Percentiles rank a stretch among this genome's conserved stretches.
phyloP scores from a whole-genome alignment of 2,888 invertebrate species.

The Acanthosepion lycidas region DNA sequence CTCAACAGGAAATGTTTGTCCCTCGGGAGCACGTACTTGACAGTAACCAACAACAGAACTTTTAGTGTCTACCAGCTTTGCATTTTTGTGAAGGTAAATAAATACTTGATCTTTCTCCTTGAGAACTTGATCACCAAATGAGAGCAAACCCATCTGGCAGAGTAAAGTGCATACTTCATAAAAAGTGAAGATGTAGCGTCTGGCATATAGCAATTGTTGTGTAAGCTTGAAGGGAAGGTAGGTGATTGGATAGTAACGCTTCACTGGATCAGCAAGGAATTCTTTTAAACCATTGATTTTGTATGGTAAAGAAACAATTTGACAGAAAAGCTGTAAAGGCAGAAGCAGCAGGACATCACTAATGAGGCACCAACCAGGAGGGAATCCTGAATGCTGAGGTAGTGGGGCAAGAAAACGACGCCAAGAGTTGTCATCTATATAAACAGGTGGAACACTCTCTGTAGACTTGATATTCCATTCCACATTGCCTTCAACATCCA shows the following conservation, averaged over 20 bases:
- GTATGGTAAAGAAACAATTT: slow-evolving; percentile 80
- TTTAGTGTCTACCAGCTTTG: slow-evolving; percentile 81
- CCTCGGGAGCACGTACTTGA: slow-evolving; percentile 78
- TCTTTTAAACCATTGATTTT: slow-evolving; percentile 78
- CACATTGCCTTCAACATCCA: slow-evolving; percentile 17
- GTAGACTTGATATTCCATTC: slow-evolving; percentile 43
- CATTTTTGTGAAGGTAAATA: slow-evolving; percentile 81
- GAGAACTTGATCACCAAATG: slow-evolving; percentile 80
- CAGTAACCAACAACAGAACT: slow-evolving; percentile 81
- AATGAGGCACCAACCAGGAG: slow-evolving; percentile 82
- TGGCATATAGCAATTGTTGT: slow-evolving; percentile 77
- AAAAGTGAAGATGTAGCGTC: slow-evolving; percentile 80
- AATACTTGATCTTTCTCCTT: slow-evolving; percentile 82
- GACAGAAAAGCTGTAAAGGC: slow-evolving; percentile 83
- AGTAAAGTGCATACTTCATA: slow-evolving; percentile 79
- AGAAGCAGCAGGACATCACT: slow-evolving; percentile 82
- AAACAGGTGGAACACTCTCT: slow-evolving; percentile 59
- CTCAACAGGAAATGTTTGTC: slow-evolving; percentile 79
- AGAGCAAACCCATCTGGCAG: slow-evolving; percentile 81
- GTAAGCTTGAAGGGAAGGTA: slow-evolving; percentile 78
- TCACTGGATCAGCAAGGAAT: slow-evolving; percentile 81
- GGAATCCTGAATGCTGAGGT: slow-evolving; percentile 79
- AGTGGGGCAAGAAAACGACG: slow-evolving; percentile 84
- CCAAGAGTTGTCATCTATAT: slow-evolving; percentile 78
- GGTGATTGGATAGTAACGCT: slow-evolving; percentile 80